phyloP scores from a whole-genome alignment of 2,888 invertebrate genomes.

The Rhamphomyia laevipes region DNA sequence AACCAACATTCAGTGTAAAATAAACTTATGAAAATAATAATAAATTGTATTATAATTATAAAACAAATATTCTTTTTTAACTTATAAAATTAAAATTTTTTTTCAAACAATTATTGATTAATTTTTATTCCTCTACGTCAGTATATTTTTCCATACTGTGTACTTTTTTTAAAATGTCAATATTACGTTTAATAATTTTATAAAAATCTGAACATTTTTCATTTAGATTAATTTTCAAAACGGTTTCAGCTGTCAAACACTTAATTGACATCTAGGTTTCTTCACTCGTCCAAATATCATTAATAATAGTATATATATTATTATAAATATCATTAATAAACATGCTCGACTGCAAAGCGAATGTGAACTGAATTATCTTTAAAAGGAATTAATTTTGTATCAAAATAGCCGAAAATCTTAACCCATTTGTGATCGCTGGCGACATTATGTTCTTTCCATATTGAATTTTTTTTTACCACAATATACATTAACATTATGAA shows the following conservation, averaged over 20 bases:
- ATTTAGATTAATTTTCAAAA: not conserved
- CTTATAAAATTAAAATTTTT: no score
- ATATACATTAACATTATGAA: not conserved
- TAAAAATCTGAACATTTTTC: not conserved
- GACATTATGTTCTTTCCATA: not conserved
- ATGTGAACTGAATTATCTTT: not conserved
- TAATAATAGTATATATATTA: no score
- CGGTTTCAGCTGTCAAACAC: not conserved
- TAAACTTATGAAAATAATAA: no score
- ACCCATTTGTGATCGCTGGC: not conserved
- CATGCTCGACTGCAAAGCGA: not conserved
- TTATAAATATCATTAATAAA: no score
- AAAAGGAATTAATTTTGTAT: not conserved
- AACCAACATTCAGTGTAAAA: no score
- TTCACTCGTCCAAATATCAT: not conserved
- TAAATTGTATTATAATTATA: no score
- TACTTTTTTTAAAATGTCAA: not conserved
- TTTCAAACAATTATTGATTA: no score
- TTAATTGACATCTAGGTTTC: not conserved
- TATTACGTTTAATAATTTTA: not conserved
- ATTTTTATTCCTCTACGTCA: not conserved
- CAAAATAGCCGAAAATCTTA: not conserved
- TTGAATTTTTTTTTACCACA: not conserved
- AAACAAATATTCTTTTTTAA: no score
- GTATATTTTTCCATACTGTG: not conserved